Evolutionary conservation across 2,113 vertebrate species (phyloP).

Genomic region (Gadus chalcogrammus): DNA sequence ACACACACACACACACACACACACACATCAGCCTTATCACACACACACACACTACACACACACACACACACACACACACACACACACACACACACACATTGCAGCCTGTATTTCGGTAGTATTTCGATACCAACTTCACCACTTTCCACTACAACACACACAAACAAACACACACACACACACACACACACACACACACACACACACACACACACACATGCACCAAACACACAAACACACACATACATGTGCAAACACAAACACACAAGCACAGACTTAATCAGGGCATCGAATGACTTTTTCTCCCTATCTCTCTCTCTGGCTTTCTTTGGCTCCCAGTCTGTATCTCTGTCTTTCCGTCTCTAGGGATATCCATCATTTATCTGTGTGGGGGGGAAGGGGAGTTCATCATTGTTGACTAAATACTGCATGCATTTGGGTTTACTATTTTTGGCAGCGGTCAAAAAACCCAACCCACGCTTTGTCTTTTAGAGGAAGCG

Average conservation of each 20-base stretch:
- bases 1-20: not conserved
- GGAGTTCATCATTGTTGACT: too few relatives aligned
- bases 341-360: too few relatives aligned
- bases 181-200: not conserved
- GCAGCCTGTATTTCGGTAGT: too few relatives aligned
- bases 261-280: constrained; percentile 4
- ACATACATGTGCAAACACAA: not conserved
- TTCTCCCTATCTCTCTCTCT: not conserved
- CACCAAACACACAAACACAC: not conserved
- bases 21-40: not conserved
- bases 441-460: too few relatives aligned
- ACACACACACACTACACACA: not conserved
- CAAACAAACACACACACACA: not conserved
- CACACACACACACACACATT: not conserved
- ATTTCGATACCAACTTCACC: too few relatives aligned
- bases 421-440: too few relatives aligned
- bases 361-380: too few relatives aligned
- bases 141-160: not conserved
- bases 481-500: too few relatives aligned
- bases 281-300: not conserved
- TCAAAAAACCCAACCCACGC: too few relatives aligned
- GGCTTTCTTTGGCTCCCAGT: not conserved
- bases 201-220: constrained; percentile 1
- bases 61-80: too few relatives aligned
- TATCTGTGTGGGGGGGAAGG: too few relatives aligned